Evolutionary conservation across 2,113 vertebrate genomes (phyloP).

Genomic region (Brachionichthys hirsutus): DNA sequence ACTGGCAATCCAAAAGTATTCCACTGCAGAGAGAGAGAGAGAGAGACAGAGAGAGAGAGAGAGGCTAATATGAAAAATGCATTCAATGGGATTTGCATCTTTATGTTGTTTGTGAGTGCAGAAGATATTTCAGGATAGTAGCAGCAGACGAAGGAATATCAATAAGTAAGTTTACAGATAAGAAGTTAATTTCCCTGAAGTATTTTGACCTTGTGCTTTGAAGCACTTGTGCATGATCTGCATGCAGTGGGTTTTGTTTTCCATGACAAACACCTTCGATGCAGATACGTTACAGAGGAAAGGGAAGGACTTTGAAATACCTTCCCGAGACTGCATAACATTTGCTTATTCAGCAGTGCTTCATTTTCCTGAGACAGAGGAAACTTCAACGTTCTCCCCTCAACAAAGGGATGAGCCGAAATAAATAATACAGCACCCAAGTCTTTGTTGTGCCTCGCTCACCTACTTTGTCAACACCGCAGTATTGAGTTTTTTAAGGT

Average conservation of each 20-base stretch:
- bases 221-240: conserved; percentile 62
- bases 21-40: conserved; percentile 41
- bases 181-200: conserved; percentile 59
- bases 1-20: conserved; percentile 63
- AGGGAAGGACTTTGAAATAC: conserved; percentile 70
- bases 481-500: conserved; percentile 65
- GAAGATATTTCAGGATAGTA: conserved; percentile 50
- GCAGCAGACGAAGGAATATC: conserved; percentile 56
- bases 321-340: conserved; percentile 63
- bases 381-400: conserved; percentile 64
- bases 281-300: conserved; percentile 65
- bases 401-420: conserved; percentile 69
- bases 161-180: conserved; percentile 65
- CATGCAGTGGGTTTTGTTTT: conserved; percentile 69
- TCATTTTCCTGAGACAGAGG: conserved; percentile 63
- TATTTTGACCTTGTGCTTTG: conserved; percentile 74
- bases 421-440: conserved; percentile 73
- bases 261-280: conserved; percentile 69
- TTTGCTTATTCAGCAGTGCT: conserved; percentile 76
- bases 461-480: conserved; percentile 72
- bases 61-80: conserved; percentile 34
- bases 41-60: not conserved
- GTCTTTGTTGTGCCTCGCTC: conserved; percentile 69
- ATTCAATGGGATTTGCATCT: conserved; percentile 60
- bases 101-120: conserved; percentile 59